phyloP scores from a whole-genome alignment of 2,888 invertebrate genomes.

The Acleris laterana region DNA sequence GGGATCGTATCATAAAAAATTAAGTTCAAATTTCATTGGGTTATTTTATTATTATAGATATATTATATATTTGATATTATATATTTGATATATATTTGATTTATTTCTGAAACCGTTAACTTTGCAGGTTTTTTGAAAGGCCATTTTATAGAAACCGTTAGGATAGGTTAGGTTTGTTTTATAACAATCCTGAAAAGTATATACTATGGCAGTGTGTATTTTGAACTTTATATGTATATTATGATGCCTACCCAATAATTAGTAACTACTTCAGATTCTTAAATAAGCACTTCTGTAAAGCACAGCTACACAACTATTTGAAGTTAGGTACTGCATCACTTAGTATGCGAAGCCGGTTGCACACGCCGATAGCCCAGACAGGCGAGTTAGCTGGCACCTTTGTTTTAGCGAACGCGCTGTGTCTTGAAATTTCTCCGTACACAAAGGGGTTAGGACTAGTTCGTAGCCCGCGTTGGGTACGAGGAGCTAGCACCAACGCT shows the following conservation, averaged over 20 bases:
- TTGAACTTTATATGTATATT: too few relatives aligned
- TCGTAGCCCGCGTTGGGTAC: constrained; percentile 14
- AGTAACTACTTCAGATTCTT: constrained; percentile 12
- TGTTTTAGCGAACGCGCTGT: constrained; percentile 20
- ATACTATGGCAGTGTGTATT: too few relatives aligned
- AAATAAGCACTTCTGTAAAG: constrained; percentile 10
- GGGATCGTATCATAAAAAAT: too few relatives aligned
- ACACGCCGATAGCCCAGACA: constrained; percentile 20
- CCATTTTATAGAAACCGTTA: too few relatives aligned
- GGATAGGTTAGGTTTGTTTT: too few relatives aligned
- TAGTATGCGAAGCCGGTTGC: constrained; percentile 24
- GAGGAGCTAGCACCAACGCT: constrained; percentile 16
- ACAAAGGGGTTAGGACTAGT: constrained; percentile 22
- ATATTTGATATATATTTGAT: too few relatives aligned
- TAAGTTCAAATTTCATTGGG: too few relatives aligned
- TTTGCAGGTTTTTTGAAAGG: too few relatives aligned
- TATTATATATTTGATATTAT: too few relatives aligned
- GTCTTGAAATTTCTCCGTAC: constrained; percentile 29
- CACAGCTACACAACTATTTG: constrained; percentile 18
- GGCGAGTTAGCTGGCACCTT: constrained; percentile 23
- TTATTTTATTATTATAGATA: too few relatives aligned
- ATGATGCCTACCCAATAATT: background rate
- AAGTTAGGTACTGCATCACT: constrained; percentile 24
- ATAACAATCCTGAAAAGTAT: too few relatives aligned
- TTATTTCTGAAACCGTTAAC: too few relatives aligned